These are phyloP conservation scores for Peromyscus nudipes DNA, from an alignment of 2,797 vertebrate genomes.

Conservation along the genomic window DNA sequence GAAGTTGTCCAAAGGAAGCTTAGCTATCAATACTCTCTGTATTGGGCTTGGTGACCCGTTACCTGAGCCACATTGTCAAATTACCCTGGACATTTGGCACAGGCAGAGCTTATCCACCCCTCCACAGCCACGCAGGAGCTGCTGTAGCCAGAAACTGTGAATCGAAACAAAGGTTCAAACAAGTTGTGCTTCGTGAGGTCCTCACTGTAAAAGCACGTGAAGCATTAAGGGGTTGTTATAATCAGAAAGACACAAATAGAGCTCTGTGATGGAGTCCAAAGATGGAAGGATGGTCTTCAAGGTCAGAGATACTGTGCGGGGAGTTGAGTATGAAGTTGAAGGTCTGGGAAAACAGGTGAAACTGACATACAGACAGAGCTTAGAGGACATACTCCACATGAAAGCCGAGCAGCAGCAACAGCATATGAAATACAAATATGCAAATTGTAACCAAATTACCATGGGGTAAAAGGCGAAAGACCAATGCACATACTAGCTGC, in stretches of 20 bases:
- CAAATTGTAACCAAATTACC: background rate
- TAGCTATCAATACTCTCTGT: background rate
- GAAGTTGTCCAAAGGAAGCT: background rate
- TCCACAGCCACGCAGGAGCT: background rate
- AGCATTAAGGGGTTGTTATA: background rate
- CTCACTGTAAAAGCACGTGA: background rate
- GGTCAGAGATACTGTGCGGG: background rate
- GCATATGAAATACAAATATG: background rate
- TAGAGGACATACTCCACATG: background rate
- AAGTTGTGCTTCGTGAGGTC: background rate
- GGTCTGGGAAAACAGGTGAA: background rate
- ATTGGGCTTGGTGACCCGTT: background rate
- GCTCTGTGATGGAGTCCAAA: background rate
- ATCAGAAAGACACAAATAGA: background rate
- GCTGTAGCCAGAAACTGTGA: background rate
- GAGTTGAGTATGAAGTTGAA: background rate
- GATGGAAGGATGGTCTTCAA: slow-evolving; percentile 1
- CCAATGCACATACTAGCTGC: background rate
- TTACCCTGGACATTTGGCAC: background rate
- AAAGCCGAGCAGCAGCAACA: slow-evolving; percentile 20
- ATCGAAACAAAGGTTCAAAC: background rate
- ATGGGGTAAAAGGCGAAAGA: background rate
- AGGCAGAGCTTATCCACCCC: background rate
- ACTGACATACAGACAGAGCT: background rate
- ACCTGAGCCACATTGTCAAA: background rate